phyloP scores from a whole-genome alignment of 2,113 vertebrate genomes.

The Lipotes vexillifer region DNA sequence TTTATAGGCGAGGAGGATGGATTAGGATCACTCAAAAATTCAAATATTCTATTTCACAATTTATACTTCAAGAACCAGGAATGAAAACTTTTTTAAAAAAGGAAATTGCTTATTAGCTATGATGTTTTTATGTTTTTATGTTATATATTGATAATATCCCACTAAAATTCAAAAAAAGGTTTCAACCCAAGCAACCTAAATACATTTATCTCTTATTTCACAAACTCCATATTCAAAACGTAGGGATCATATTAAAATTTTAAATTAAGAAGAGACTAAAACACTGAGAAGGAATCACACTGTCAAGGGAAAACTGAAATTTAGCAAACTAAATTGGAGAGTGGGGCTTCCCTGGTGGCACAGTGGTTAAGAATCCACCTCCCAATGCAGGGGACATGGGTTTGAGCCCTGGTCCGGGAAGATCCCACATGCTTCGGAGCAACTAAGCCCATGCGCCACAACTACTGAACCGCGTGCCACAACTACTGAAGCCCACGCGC shows the following conservation, averaged over 20 bases:
- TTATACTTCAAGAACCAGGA: not conserved
- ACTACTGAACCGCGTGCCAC: too few species aligned
- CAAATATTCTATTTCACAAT: not conserved
- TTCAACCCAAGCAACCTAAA: conserved; percentile 7
- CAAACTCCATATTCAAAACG: not conserved
- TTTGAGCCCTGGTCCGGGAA: too few species aligned
- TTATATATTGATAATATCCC: not conserved
- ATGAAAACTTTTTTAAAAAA: not conserved
- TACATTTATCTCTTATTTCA: not conserved
- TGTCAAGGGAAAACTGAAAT: not conserved
- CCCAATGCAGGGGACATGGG: too few species aligned
- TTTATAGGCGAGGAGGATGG: not conserved
- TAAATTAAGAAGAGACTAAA: conserved; percentile 21
- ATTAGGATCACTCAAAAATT: not conserved
- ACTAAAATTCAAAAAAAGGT: not conserved
- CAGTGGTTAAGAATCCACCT: too few species aligned
- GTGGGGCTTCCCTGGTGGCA: too few species aligned
- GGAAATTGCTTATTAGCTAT: not conserved
- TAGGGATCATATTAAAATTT: not conserved
- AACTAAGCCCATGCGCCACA: too few species aligned
- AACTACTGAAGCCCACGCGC: too few species aligned
- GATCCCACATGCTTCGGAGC: too few species aligned
- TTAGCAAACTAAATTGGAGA: not conserved
- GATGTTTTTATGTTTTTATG: conserved; percentile 15
- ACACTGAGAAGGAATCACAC: not conserved